Percentiles rank a stretch among this genome's conserved stretches.
These are phyloP conservation scores for Monochamus saltuarius DNA, from an alignment of 1,140 invertebrate genomes.

Conservation along the genomic window DNA sequence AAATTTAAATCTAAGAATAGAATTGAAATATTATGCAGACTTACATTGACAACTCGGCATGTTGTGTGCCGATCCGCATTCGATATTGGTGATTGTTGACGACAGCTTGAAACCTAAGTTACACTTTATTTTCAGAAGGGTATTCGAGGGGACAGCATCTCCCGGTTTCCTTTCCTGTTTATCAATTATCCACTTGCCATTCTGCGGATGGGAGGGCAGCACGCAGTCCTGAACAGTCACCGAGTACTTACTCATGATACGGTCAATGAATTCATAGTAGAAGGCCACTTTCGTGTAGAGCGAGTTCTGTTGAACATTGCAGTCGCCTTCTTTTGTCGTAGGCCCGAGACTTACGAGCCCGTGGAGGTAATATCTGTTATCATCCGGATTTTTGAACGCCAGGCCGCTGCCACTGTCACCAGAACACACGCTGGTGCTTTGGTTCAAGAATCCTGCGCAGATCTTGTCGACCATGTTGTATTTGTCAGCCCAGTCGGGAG, in stretches of 20 bases:
- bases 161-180: constrained; percentile 7
- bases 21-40: background rate
- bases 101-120: constrained; percentile 1
- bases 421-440: constrained; percentile 32
- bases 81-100: background rate
- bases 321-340: constrained; percentile 11
- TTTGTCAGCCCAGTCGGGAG: constrained; percentile 21
- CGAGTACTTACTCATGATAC: background rate
- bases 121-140: constrained; percentile 7
- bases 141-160: background rate
- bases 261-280: constrained; percentile 26
- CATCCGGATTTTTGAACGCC: constrained; percentile 22
- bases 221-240: background rate
- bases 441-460: constrained; percentile 31
- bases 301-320: constrained; percentile 30
- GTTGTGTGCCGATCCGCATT: background rate
- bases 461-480: constrained; percentile 35
- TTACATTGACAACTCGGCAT: constrained; percentile 1
- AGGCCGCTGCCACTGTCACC: constrained; percentile 41
- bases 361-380: constrained; percentile 29
- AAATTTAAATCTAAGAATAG: too few species aligned
- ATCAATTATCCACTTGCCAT: constrained; percentile 13
- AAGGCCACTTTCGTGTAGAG: constrained; percentile 30
- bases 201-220: constrained; percentile 12
- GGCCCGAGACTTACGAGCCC: constrained; percentile 31